Evolutionary conservation across 2,888 invertebrate genomes (phyloP).

Genomic region (Harmothoe impar): DNA sequence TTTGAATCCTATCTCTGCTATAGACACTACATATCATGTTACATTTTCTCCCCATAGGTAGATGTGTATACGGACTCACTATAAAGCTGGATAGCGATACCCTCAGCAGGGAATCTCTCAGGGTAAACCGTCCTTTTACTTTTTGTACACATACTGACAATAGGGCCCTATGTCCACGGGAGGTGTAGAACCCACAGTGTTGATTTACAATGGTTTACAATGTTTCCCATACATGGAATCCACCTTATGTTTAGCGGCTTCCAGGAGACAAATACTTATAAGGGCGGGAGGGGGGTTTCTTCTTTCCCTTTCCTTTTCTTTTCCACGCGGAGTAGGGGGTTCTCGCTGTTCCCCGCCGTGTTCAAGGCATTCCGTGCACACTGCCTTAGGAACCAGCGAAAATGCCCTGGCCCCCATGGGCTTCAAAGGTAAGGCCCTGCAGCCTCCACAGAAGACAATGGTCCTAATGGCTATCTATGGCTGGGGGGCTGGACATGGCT

Average conservation of each 20-base stretch:
- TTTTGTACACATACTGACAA: neutral
- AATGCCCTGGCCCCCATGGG: neutral
- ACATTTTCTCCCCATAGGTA: too few relatives aligned
- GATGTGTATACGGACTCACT: too few relatives aligned
- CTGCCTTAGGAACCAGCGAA: slow-evolving; percentile 12
- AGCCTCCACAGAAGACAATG: neutral
- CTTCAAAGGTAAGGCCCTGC: neutral
- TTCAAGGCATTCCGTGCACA: neutral
- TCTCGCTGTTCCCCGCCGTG: neutral
- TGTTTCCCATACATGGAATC: neutral
- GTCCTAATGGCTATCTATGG: neutral
- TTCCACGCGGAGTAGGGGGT: neutral
- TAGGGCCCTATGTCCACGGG: neutral
- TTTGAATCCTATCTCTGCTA: too few relatives aligned
- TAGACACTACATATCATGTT: too few relatives aligned
- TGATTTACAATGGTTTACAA: slow-evolving; percentile 26
- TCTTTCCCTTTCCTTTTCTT: too few relatives aligned
- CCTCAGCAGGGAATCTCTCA: too few relatives aligned
- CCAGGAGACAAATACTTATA: neutral
- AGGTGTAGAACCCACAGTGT: neutral
- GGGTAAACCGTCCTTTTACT: neutral
- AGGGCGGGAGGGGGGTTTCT: too few relatives aligned
- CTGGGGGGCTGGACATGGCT: slow-evolving; percentile 17
- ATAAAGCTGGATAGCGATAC: too few relatives aligned
- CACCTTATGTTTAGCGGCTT: slow-evolving; percentile 11